A percentile compares a stretch with the other conserved stretches of the same genome.
Conservation (phyloP, 2,888 invertebrate genomes). For the Euplexia lucipara region DNA sequence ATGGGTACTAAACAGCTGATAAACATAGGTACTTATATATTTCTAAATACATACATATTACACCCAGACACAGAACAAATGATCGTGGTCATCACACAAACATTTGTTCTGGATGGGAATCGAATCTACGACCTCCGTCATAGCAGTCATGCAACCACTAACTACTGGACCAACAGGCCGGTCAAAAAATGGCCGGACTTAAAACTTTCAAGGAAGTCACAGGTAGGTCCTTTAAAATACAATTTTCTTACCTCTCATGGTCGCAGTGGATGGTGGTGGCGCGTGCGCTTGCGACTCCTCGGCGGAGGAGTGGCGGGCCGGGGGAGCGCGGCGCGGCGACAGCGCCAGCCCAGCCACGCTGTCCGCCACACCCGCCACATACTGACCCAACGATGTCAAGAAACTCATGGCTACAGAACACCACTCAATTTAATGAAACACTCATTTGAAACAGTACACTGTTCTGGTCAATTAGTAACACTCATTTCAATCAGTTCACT, state of each 20-base stretch:
- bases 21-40: too few species aligned
- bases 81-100: too few species aligned
- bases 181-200: too few species aligned
- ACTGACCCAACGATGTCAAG: slow-evolving; percentile 96
- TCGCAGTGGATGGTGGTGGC: slow-evolving; percentile 82
- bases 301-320: slow-evolving; percentile 92
- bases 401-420: slow-evolving; percentile 93
- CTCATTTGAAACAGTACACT: slow-evolving; percentile 63
- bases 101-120: too few species aligned
- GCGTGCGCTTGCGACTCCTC: slow-evolving; percentile 86
- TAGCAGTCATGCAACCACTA: too few species aligned
- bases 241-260: slow-evolving; percentile 78
- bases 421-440: slow-evolving; percentile 64
- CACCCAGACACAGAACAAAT: too few species aligned
- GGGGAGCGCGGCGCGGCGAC: slow-evolving; percentile 94
- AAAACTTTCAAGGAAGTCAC: slow-evolving; percentile 8
- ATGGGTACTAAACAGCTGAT: too few species aligned
- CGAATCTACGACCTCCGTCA: too few species aligned
- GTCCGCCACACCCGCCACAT: slow-evolving; percentile 96
- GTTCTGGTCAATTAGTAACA: slow-evolving; percentile 32
- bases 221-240: neutral
- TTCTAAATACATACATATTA: too few species aligned
- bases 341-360: slow-evolving; percentile 95
- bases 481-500: slow-evolving; percentile 41
- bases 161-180: too few species aligned